Base-by-base conservation (phyloP, 2,888 invertebrate species). In the Cryptus armator region DNA sequence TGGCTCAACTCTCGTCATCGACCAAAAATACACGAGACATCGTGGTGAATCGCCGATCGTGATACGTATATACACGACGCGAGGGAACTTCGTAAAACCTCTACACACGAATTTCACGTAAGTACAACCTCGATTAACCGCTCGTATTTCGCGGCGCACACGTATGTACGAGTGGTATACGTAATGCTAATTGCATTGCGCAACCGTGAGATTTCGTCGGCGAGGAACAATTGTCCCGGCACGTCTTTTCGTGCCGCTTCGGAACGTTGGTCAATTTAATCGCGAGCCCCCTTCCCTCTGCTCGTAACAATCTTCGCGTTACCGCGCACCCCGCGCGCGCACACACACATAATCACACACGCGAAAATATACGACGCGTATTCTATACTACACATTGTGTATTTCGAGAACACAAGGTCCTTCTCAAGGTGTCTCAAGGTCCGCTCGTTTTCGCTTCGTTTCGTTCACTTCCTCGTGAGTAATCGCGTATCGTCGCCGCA, bases 101-200 rank as follows among this genome's bases (percentile, higher is more conserved):
- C 59, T 56, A 48, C n/a, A 75, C 74, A 76, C 81, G 79, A 83
- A 81, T 86, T 87, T 86, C 86, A 83, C 81, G 62, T 62, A 70
- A 86, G 77, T 84, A 88, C 86, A 86, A 81, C 86, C 85, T 87
- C 86, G 77, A 43, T 74, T 86, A 86, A 86, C 81, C 86, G 67
- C 81, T 72, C 75, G 84, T 68, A 83, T 76, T 66, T 81, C 75
- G 66, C 86, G 71, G 66, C 86, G 71, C 80, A 66, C 84, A 86
- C 84, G 16, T 67, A 71, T 46, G 66, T 14, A 0, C 53, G 53
- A 77, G 29, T 37, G 51, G 53, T 62, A 10, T 19, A 86, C 85
- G 88, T 88, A 86, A 90, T 89, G 81, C 83, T 86, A 87, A 90
- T 90, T 87, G 84, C 87, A 87, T 91, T 90, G 83, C 86, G 88